Evolutionary conservation across 2,113 vertebrate genomes (phyloP).

Genomic region (Corythoichthys haematopterus): DNA sequence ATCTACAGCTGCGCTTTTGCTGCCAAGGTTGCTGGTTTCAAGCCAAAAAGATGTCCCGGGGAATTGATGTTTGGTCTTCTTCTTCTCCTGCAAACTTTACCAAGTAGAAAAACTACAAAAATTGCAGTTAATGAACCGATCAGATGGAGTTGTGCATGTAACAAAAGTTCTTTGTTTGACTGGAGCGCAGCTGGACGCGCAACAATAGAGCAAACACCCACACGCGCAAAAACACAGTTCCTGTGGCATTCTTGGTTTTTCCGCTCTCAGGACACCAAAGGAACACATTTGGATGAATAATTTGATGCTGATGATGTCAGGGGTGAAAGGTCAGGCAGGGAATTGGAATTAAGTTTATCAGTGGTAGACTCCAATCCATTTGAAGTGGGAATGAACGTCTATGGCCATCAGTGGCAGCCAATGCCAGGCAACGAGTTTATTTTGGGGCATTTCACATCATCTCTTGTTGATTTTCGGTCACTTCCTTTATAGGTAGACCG

Average conservation of each 20-base stretch:
- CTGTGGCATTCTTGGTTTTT: not conserved
- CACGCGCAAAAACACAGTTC: not conserved
- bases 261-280: not conserved
- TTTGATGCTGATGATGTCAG: not conserved
- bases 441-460: too few relatives aligned
- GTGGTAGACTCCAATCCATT: too few relatives aligned
- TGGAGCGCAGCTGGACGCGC: not conserved
- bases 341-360: too few relatives aligned
- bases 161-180: conserved; percentile 1
- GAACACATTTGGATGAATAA: not conserved
- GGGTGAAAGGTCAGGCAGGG: not conserved
- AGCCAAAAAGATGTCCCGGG: not conserved
- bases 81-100: not conserved
- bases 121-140: too few relatives aligned
- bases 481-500: too few relatives aligned
- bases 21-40: not conserved
- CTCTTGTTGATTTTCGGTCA: too few relatives aligned
- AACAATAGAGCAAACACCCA: not conserved
- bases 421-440: too few relatives aligned
- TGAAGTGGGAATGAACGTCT: too few relatives aligned
- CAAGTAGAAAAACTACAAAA: too few relatives aligned
- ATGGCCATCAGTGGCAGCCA: too few relatives aligned
- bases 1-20: not conserved
- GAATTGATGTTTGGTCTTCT: not conserved
- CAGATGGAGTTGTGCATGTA: not conserved